Evolutionary conservation across 2,797 vertebrate genomes (phyloP).

Genomic region (Megaceryle alcyon): DNA sequence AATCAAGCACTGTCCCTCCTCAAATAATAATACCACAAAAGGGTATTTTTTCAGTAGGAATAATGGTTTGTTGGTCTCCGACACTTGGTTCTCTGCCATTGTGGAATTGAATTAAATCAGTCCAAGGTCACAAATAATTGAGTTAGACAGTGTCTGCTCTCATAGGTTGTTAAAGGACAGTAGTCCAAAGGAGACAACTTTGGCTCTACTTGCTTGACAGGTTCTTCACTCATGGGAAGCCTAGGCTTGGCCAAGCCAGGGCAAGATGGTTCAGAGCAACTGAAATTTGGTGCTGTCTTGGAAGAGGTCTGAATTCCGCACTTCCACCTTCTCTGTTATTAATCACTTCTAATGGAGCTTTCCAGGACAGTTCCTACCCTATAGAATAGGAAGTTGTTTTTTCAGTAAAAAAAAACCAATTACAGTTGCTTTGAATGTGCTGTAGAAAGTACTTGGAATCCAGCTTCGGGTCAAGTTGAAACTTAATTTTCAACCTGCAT

Average conservation of each 20-base stretch:
- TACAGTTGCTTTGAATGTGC: background rate
- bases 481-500: background rate
- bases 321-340: background rate
- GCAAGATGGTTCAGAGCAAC: background rate
- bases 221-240: background rate
- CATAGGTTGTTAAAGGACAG: conserved; percentile 47
- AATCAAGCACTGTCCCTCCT: background rate
- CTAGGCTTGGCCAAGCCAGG: background rate
- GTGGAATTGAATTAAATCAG: conserved; percentile 66
- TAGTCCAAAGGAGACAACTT: conserved; percentile 39
- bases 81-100: conserved; percentile 61
- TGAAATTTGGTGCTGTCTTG: background rate
- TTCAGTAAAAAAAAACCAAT: background rate
- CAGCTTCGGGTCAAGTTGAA: background rate
- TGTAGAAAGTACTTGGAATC: background rate
- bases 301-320: background rate
- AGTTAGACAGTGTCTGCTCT: conserved; percentile 44
- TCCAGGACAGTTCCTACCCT: background rate
- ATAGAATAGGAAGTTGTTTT: background rate
- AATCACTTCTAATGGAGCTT: background rate
- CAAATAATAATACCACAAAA: conserved; percentile 30
- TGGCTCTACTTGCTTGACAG: background rate
- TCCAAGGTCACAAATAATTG: conserved; percentile 67
- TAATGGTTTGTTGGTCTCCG: conserved; percentile 48
- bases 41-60: conserved; percentile 52